Percentiles rank a stretch among this genome's conserved stretches.
Conservation (phyloP, 2,888 invertebrate genomes). For the Agrochola litura region DNA sequence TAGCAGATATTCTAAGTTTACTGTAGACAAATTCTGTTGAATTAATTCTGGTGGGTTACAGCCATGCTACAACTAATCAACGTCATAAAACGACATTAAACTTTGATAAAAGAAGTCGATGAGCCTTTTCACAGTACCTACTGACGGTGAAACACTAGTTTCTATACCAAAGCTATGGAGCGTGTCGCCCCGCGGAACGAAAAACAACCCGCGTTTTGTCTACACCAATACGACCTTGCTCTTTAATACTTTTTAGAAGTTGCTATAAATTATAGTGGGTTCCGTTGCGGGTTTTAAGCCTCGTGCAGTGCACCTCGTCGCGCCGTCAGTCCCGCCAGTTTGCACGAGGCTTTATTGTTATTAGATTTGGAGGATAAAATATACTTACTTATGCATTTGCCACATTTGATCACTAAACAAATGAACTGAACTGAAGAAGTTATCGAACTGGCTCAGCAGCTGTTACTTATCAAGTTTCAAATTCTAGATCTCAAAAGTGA, state of each 20-base stretch:
- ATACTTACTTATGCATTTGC: not conserved
- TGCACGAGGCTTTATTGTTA: not conserved
- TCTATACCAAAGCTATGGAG: constrained; percentile 34
- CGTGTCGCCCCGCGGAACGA: constrained; percentile 35
- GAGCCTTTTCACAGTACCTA: constrained; percentile 1
- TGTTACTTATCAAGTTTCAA: not conserved
- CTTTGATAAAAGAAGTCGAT: constrained; percentile 15
- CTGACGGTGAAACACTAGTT: constrained; percentile 19
- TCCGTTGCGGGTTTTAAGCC: constrained; percentile 1
- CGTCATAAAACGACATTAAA: not conserved
- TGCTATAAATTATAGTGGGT: constrained; percentile 17
- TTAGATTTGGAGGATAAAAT: not conserved
- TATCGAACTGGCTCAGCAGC: not conserved
- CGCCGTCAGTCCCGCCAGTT: too few species aligned
- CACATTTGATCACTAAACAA: not conserved
- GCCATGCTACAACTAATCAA: not conserved
- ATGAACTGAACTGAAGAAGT: not conserved
- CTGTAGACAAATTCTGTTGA: not conserved
- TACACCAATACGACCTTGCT: constrained; percentile 36
- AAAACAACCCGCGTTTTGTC: constrained; percentile 17
- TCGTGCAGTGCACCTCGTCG: too few species aligned
- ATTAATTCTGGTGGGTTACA: not conserved
- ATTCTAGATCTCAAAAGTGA: not conserved
- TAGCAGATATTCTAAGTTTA: not conserved
- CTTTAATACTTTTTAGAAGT: constrained; percentile 21